Conservation (phyloP, 1,140 invertebrate genomes). For the Periplaneta americana region DNA sequence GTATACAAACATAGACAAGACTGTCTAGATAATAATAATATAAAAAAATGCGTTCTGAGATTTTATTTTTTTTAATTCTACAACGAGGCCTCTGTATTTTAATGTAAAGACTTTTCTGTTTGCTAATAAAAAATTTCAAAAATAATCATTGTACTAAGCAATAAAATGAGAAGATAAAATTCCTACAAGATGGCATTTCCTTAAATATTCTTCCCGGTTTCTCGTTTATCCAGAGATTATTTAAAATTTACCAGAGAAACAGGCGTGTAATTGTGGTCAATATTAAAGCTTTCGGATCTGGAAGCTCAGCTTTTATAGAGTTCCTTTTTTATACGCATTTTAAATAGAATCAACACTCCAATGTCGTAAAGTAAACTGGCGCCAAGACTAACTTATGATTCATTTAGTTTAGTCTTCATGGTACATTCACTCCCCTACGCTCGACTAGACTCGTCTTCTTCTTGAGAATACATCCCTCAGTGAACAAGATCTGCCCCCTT, state of each 20-base stretch:
- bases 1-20: background rate
- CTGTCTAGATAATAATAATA: background rate
- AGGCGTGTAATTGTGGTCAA: background rate
- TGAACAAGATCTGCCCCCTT: too few species aligned
- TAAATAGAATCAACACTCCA: background rate
- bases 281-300: background rate
- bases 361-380: background rate
- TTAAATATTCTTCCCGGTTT: too few species aligned
- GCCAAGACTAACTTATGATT: background rate
- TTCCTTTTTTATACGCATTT: too few species aligned
- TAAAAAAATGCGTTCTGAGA: too few species aligned
- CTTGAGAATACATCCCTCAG: too few species aligned
- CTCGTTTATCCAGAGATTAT: too few species aligned
- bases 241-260: background rate
- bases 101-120: background rate
- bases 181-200: too few species aligned
- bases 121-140: background rate
- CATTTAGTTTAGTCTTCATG: background rate
- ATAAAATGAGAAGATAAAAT: background rate
- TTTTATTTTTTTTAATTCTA: background rate
- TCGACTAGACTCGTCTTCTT: too few species aligned
- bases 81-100: background rate
- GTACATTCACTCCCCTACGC: too few species aligned
- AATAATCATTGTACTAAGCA: background rate
- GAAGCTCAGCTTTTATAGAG: background rate